Base-by-base conservation (phyloP, 2,888 invertebrate species). In the Sarcophaga variegata region DNA sequence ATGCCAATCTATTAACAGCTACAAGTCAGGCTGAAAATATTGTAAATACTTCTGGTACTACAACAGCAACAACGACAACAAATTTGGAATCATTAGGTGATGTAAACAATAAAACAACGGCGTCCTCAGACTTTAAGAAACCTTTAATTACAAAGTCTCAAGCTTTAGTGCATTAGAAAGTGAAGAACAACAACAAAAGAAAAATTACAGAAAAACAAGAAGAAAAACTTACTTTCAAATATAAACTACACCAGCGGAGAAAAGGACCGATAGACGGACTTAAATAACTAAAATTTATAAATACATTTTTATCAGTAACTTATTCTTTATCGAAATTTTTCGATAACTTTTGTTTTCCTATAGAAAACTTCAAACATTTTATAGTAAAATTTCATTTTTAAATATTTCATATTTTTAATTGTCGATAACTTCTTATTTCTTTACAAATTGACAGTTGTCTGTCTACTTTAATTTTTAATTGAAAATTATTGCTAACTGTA, bases 141-240 rank as follows among this genome's bases (percentile, higher is more conserved):
- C 62, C 79, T 14, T 25, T 76, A 37, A 76, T 70, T 45, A 72
- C 76, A 71, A 82, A 87, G 63, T 72, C 71, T 77, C 71, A 82
- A 77, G 84, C 84, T 63, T 79, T 84, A 84, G 79, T 84, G 66
- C 84, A 84, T 82, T 87, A 87, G 76, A 37, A 66, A 47, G 59
- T 74, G 37, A 22, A 66, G 20, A 49, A 25, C 25, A 22, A 14
- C 17, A 2, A 25, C 11, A 14, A 12, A 54, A 70, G 25, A 62
- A 59, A 59, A 49, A 27, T 47, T 17, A 63, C 76, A 54, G 17
- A 54, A 54, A 54, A 54, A 54, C 54, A 54, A 17, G 12, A 17
- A 14, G 3, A 54, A 14, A 17, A 54, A 12, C 37, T 10, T 37
- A 37, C 37, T 37, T 37, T 37, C 37, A 54, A 54, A 54, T 54